Evolutionary conservation across 2,888 invertebrate species (phyloP), one percentile per base, ranked within the genome.

Genomic region (Leucoma salicis): DNA sequence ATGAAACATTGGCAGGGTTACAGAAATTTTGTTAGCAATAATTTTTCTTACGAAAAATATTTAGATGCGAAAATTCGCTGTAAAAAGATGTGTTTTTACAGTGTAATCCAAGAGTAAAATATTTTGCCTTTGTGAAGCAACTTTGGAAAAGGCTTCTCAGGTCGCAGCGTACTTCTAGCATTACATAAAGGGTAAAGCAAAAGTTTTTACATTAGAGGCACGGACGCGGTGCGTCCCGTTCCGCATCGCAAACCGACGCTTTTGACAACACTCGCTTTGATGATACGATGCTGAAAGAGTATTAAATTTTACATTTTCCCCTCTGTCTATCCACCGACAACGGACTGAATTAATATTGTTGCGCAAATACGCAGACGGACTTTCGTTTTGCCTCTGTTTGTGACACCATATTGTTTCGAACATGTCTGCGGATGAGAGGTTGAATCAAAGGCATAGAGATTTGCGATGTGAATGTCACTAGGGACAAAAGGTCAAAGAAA

Each of bases 211-310:
- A 82, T 87, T 82, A 80, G 78, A 78, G 69, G 71, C 78, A 73
- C 73, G 73, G 74, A 55, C 74, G 70, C 72, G 68, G 71, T 67
- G 77, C 77, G 78, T 77, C 71, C 66, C 76, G 80, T 78, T 80
- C 74, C 81, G 78, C 78, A 71, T 70, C 74, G 81, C 68, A 72
- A 74, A 70, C 77, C 71, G 68, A 65, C 74, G 82, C 84, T 86
- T 87, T 87, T 82, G 83, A 83, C 80, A 83, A 77, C 77, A 70
- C 71, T 79, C 80, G 70, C 87, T 87, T 88, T 87, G 86, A 86
- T 78, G 78, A 72, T 67, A 71, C 74, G 66, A 65, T 65, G 67
- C 66, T 72, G 67, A 71, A 73, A 74, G 74, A 74, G 79, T 78
- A 85, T 82, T 79, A 78, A 79, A 86, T 78, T 84, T 76, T 78